phyloP scores from a whole-genome alignment of 2,113 vertebrate genomes.

The Cnemophilus loriae region DNA sequence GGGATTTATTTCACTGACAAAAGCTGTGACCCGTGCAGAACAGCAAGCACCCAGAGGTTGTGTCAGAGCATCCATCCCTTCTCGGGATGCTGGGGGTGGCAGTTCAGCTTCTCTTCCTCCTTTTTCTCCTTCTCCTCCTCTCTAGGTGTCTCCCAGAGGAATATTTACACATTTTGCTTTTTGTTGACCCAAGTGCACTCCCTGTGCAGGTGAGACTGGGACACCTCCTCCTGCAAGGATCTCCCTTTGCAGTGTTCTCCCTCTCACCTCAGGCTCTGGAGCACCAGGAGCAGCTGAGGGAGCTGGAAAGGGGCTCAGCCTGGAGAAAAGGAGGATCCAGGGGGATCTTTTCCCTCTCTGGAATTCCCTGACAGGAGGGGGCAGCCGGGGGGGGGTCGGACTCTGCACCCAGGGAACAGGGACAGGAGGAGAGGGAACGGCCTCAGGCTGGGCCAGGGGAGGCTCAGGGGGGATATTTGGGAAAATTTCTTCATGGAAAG shows the following conservation, averaged over 20 bases:
- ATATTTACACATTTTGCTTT: neutral
- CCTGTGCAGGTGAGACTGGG: rapidly evolving
- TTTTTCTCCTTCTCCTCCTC: neutral
- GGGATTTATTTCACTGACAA: neutral
- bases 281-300: neutral
- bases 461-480: neutral
- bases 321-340: neutral
- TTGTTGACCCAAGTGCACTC: neutral
- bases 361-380: neutral
- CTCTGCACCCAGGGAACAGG: neutral
- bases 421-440: neutral
- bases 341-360: neutral
- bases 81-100: neutral
- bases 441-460: neutral
- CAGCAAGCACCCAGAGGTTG: neutral
- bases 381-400: neutral
- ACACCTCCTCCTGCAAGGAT: neutral
- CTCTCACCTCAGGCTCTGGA: neutral
- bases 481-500: neutral
- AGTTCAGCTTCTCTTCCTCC: neutral
- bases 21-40: neutral
- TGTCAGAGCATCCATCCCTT: neutral
- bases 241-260: neutral
- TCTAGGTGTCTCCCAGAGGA: neutral
- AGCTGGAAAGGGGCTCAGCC: neutral